Evolutionary conservation across 2,888 invertebrate genomes (phyloP), one percentile per base, ranked within the genome.

Genomic region (Invenusta paracnida): DNA sequence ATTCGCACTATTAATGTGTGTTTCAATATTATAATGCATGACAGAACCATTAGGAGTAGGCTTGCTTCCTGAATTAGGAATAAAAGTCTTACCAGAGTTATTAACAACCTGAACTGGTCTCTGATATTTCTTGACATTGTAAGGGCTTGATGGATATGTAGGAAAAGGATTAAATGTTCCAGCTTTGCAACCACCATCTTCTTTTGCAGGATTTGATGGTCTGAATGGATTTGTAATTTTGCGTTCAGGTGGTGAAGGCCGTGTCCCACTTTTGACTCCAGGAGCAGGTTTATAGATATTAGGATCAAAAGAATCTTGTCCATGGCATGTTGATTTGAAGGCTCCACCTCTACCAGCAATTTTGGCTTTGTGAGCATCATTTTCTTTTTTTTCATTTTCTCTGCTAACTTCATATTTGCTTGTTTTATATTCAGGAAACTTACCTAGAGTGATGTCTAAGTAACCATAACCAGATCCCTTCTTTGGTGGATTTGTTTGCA

Each of bases 391-490:
- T 30, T 88, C 85, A n/a, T 89, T 85, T 86, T 89, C 89, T 67
- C 88, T 88, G 67, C 89, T 88, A 86, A 89, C 88, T 85, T 90
- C 89, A 88, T 89, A 91, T 23, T 89, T 88, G 85, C 91, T 91
- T 81, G 89, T 85, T 86, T 89, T 87, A 88, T 91, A 89, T 84
- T 89, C 88, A 13, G 90, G 90, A 88, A 91, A 91, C n/a, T 87
- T 87, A 82, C 90, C 89, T 83, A 91, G 88, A 67, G 90, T 89
- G 66, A 91, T 90, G 67, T 88, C 87, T 73, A 90, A 87, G 89
- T 91, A 91, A 90, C 91, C 91, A 89, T 89, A 92, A 73, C 91
- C 91, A 82, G 91, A 91, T 85, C 91, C 91, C 88, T 88, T 89
- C 87, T 91, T 91, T 13, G 90, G 89, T 31, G 91, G 91, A 87